These are phyloP conservation scores for Papilio glaucus DNA, from an alignment of 1,140 invertebrate genomes.

Conservation along the genomic window DNA sequence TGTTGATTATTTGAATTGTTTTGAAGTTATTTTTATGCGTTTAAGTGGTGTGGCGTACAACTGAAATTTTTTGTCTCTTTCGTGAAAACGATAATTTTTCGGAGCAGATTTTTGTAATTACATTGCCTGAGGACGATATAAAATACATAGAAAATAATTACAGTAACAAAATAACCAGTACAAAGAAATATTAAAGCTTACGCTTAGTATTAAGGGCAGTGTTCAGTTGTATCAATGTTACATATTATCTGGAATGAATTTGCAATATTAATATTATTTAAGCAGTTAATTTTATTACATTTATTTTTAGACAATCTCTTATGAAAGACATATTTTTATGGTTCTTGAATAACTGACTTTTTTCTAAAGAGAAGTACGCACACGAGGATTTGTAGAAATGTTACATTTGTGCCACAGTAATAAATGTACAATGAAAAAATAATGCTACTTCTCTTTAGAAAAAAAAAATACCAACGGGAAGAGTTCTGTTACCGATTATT, in stretches of 20 bases:
- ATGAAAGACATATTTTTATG: neutral
- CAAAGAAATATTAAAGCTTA: neutral
- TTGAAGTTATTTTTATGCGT: too few species aligned
- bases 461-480: neutral
- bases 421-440: neutral
- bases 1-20: too few species aligned
- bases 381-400: neutral
- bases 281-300: neutral
- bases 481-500: neutral
- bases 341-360: neutral
- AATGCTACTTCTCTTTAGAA: neutral
- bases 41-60: too few species aligned
- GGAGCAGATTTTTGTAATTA: too few species aligned
- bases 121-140: neutral
- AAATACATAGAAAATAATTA: neutral
- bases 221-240: slow-evolving; percentile 5
- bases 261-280: neutral
- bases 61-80: too few species aligned
- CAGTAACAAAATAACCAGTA: neutral
- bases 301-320: slow-evolving; percentile 13
- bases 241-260: neutral
- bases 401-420: neutral
- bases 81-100: too few species aligned
- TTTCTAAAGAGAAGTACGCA: slow-evolving; percentile 9
- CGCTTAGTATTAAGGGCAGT: slow-evolving; percentile 6